Conservation (phyloP, 2,113 vertebrate species). For the Tetrao urogallus region DNA sequence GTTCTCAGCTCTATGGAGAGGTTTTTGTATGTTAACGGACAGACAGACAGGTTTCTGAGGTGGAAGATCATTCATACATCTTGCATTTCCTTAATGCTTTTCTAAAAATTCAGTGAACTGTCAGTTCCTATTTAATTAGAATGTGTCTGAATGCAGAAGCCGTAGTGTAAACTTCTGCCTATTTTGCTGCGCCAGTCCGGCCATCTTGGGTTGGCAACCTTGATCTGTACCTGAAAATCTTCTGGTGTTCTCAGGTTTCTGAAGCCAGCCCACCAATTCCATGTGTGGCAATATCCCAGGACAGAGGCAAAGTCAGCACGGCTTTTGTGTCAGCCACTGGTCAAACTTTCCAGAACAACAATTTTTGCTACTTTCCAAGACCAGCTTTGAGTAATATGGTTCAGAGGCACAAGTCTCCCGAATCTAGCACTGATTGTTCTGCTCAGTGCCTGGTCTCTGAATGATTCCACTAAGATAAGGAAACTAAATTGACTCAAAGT, state of each 20-base stretch:
- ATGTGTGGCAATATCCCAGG: background rate
- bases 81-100: background rate
- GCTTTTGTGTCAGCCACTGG: background rate
- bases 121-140: background rate
- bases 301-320: background rate
- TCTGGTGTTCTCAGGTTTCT: background rate
- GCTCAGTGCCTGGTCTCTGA: background rate
- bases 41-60: background rate
- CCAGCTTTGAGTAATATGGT: background rate
- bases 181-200: background rate
- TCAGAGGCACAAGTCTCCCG: background rate
- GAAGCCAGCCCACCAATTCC: background rate
- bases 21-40: background rate
- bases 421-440: background rate
- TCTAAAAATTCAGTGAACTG: background rate
- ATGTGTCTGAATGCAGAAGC: background rate
- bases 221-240: background rate
- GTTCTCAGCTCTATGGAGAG: background rate
- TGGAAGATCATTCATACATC: background rate
- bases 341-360: background rate
- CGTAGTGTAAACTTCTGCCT: background rate
- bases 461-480: background rate
- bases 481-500: background rate
- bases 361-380: background rate
- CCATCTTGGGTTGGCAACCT: fast-evolving